Evolutionary conservation across 2,797 vertebrate genomes (phyloP).

Genomic region (Acanthurus leucopareius): DNA sequence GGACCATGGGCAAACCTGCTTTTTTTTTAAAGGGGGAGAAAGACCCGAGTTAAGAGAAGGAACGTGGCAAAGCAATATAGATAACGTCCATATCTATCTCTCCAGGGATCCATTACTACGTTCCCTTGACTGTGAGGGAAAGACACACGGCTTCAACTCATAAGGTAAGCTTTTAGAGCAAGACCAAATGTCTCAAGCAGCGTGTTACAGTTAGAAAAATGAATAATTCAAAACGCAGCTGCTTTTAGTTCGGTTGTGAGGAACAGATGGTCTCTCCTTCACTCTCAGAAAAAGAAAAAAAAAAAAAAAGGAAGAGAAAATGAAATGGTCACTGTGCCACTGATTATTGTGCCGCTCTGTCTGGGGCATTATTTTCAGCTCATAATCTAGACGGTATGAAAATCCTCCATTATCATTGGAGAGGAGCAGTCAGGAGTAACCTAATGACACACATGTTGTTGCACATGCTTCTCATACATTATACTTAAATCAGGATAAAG

Average conservation of each 20-base stretch:
- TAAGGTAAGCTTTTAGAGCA: slow-evolving; percentile 79
- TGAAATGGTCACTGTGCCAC: slow-evolving; percentile 78
- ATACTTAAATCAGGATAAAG: slow-evolving; percentile 73
- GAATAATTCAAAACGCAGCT: slow-evolving; percentile 79
- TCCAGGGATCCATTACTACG: slow-evolving; percentile 77
- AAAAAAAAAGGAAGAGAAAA: slow-evolving; percentile 37
- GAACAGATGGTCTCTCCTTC: slow-evolving; percentile 72
- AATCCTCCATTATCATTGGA: slow-evolving; percentile 69
- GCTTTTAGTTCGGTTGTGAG: slow-evolving; percentile 75
- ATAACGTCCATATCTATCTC: slow-evolving; percentile 70
- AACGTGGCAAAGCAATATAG: slow-evolving; percentile 58
- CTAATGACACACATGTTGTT: slow-evolving; percentile 75
- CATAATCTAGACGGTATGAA: slow-evolving; percentile 71
- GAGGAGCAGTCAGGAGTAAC: slow-evolving; percentile 67
- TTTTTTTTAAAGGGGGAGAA: slow-evolving; percentile 15
- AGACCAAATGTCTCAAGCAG: slow-evolving; percentile 73
- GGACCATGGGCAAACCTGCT: slow-evolving; percentile 34
- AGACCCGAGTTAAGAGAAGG: slow-evolving; percentile 46
- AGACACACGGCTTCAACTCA: slow-evolving; percentile 64
- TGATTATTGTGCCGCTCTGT: slow-evolving; percentile 63
- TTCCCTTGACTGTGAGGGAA: slow-evolving; percentile 60
- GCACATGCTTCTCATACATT: slow-evolving; percentile 58
- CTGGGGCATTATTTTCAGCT: slow-evolving; percentile 70
- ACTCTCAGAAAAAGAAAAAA: slow-evolving; percentile 20
- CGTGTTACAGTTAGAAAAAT: slow-evolving; percentile 76